These are phyloP conservation scores for Chiridota heheva DNA, from an alignment of 35 echinoderm and acorn worm species.

Conservation along the genomic window DNA sequence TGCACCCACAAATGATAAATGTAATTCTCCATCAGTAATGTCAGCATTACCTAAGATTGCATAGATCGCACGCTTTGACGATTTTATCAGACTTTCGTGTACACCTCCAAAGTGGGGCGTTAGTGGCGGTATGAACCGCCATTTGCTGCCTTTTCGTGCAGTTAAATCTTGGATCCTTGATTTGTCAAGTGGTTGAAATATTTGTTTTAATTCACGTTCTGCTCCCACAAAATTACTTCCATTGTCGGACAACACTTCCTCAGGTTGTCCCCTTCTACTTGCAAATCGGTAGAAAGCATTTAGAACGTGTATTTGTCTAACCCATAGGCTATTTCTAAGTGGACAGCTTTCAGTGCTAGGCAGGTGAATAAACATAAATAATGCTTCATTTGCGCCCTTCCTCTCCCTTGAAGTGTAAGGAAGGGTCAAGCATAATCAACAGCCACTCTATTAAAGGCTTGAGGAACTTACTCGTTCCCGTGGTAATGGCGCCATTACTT, in stretches of 20 bases:
- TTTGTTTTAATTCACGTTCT: conserved; percentile 9
- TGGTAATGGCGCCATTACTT: conserved; percentile 22
- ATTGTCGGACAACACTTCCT: conserved; percentile 47
- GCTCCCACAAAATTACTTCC: conserved; percentile 50
- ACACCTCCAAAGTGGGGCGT: conserved; percentile 12
- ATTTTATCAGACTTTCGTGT: conserved; percentile 12
- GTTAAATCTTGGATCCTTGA: conserved; percentile 13
- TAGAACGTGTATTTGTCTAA: conserved; percentile 31
- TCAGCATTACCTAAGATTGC: not conserved
- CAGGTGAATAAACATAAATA: conserved; percentile 58
- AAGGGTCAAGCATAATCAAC: conserved; percentile 27
- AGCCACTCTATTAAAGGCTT: conserved; percentile 17
- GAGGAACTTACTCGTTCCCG: not conserved
- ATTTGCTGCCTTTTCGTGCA: conserved; percentile 18
- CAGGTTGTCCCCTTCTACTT: conserved; percentile 28
- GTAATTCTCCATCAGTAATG: conserved; percentile 25
- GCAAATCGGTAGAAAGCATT: conserved; percentile 46
- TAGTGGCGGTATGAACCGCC: conserved; percentile 18
- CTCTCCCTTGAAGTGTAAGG: conserved; percentile 37
- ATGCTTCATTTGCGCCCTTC: not conserved
- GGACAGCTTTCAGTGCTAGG: conserved; percentile 28
- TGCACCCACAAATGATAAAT: conserved; percentile 14
- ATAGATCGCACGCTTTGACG: not conserved
- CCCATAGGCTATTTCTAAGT: conserved; percentile 44
- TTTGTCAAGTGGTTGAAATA: conserved; percentile 1